phyloP scores from a whole-genome alignment of 2,888 invertebrate species.

The Hedya salicella region DNA sequence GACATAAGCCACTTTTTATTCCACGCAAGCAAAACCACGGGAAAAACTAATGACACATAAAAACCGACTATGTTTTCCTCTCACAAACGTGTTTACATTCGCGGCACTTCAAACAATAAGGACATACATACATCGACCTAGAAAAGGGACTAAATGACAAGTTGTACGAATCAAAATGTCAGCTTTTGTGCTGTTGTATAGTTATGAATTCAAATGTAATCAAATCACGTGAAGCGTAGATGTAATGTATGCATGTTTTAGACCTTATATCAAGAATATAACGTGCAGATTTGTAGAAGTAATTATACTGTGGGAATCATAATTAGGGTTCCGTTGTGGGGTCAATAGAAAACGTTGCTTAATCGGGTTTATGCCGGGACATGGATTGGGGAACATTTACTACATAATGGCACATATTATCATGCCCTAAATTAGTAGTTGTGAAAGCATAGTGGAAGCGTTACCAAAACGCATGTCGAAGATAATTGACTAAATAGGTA shows the following conservation, averaged over 20 bases:
- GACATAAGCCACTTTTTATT: constrained; percentile 2
- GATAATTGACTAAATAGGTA: too few species aligned
- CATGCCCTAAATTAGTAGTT: neutral
- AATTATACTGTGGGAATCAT: neutral
- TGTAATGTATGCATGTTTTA: neutral
- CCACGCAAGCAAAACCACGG: constrained; percentile 8
- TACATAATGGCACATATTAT: neutral
- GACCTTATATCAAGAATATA: neutral
- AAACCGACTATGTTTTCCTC: constrained; percentile 11
- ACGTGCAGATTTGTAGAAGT: neutral
- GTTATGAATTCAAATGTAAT: constrained; percentile 26
- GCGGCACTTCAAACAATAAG: constrained; percentile 26
- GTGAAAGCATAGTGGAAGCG: neutral
- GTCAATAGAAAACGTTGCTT: neutral
- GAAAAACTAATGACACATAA: constrained; percentile 16
- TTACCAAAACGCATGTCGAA: neutral
- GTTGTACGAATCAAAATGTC: constrained; percentile 25
- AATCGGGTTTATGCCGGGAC: neutral
- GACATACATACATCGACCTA: constrained; percentile 9
- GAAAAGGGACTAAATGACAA: constrained; percentile 11
- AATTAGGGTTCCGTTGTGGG: neutral
- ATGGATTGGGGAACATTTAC: constrained; percentile 1
- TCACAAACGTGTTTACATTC: constrained; percentile 30
- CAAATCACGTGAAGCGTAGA: constrained; percentile 6
- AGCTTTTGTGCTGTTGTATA: constrained; percentile 16